These are phyloP conservation scores for Fringilla coelebs DNA, from an alignment of 2,797 vertebrate genomes.

Conservation along the genomic window DNA sequence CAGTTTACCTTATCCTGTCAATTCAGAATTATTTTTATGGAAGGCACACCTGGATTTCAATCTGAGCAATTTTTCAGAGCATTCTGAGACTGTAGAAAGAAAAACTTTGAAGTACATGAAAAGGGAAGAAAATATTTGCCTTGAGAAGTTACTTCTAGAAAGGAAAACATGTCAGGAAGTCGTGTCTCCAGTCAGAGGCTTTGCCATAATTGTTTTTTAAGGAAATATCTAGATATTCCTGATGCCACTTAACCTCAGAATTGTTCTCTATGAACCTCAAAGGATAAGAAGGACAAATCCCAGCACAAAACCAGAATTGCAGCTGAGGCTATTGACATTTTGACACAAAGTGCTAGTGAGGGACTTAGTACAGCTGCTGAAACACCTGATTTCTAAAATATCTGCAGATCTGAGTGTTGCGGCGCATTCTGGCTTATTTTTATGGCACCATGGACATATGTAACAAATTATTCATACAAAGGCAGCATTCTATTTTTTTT, in stretches of 20 bases:
- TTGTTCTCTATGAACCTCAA: not conserved
- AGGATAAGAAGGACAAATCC: not conserved
- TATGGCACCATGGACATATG: not conserved
- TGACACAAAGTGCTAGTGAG: not conserved
- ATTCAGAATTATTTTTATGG: not conserved
- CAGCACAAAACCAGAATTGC: not conserved
- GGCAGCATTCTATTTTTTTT: not conserved
- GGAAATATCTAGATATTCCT: not conserved
- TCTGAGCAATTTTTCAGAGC: not conserved
- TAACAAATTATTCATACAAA: not conserved
- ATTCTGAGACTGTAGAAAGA: not conserved
- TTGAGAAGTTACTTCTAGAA: not conserved
- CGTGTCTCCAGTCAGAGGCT: not conserved
- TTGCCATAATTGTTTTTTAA: not conserved
- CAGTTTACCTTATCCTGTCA: not conserved
- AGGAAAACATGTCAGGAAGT: not conserved
- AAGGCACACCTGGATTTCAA: not conserved
- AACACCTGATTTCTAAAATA: not conserved
- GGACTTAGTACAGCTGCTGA: not conserved
- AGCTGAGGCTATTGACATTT: not conserved
- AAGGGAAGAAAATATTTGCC: not conserved
- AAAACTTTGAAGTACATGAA: not conserved
- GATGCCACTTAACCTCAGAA: not conserved
- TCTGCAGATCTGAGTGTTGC: not conserved
- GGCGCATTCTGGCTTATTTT: not conserved